Conservation (phyloP, 92 coral and sea anemone species). For the Pocillopora grandis region DNA sequence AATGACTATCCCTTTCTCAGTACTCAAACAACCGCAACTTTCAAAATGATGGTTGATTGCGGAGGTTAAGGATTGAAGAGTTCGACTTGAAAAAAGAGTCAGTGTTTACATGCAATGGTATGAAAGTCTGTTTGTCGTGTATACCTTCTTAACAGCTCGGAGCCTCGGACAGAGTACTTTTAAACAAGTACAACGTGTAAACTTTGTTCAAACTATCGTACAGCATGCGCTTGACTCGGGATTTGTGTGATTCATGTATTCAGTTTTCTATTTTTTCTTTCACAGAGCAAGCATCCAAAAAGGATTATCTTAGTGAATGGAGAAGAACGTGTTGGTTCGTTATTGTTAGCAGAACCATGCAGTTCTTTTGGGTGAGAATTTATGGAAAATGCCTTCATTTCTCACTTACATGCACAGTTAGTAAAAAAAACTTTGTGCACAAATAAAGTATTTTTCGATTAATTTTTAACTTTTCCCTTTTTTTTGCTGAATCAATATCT, state of each 20-base stretch:
- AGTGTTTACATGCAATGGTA: slow-evolving; percentile 40
- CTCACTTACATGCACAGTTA: too few relatives aligned
- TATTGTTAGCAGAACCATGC: slow-evolving; percentile 2
- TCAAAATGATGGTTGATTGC: slow-evolving; percentile 37
- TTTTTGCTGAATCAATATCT: too few relatives aligned
- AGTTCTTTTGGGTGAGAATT: slow-evolving; percentile 7
- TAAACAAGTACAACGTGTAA: background rate
- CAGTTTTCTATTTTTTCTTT: background rate
- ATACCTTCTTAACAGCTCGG: background rate
- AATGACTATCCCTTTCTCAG: background rate
- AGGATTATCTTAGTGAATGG: slow-evolving; percentile 13
- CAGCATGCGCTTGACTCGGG: background rate
- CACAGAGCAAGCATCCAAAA: slow-evolving; percentile 20
- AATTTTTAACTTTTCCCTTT: too few relatives aligned
- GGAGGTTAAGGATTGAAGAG: slow-evolving; percentile 6
- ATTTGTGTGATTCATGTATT: background rate
- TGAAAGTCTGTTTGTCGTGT: background rate
- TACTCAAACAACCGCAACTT: background rate
- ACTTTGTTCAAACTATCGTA: background rate
- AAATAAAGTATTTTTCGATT: too few relatives aligned
- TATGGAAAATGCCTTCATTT: too few relatives aligned
- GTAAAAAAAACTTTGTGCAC: too few relatives aligned
- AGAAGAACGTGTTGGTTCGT: slow-evolving; percentile 8
- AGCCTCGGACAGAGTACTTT: background rate
- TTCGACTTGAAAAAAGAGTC: background rate